A percentile compares a stretch with the other conserved stretches of the same genome.
phyloP scores from a whole-genome alignment of 2,888 invertebrate genomes.

The Sphinx pinastri region DNA sequence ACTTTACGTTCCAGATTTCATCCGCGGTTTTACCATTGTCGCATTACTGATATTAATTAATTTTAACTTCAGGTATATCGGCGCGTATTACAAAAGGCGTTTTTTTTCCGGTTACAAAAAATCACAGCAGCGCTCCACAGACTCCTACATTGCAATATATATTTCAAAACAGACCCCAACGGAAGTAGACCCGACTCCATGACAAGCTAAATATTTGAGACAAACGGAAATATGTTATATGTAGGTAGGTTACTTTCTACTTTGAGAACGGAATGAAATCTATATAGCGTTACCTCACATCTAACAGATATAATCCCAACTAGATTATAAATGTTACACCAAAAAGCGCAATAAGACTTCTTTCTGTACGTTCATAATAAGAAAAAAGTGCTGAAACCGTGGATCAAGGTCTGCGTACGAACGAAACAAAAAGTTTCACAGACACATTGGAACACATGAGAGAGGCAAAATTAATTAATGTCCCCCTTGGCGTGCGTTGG shows the following conservation, averaged over 20 bases:
- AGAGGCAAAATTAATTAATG: conserved; percentile 78
- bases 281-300: not conserved
- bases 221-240: conserved; percentile 11
- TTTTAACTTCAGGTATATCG: not conserved
- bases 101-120: not conserved
- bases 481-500: conserved; percentile 57
- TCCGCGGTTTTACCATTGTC: not conserved
- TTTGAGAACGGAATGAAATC: not conserved
- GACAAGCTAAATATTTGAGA: conserved; percentile 12
- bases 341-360: conserved; percentile 2
- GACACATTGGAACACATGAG: conserved; percentile 64
- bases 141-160: no score
- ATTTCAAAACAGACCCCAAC: not conserved
- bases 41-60: not conserved
- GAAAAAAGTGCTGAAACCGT: conserved; percentile 28
- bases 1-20: not conserved
- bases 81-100: not conserved
- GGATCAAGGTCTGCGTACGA: conserved; percentile 33
- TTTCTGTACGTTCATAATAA: not conserved
- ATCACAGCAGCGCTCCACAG: not conserved
- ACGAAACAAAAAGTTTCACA: conserved; percentile 55
- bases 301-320: conserved; percentile 1
- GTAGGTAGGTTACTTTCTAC: not conserved
- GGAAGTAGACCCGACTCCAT: not conserved
- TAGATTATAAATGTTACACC: not conserved